phyloP scores from a whole-genome alignment of 2,888 invertebrate species.

The Phalera bucephala region DNA sequence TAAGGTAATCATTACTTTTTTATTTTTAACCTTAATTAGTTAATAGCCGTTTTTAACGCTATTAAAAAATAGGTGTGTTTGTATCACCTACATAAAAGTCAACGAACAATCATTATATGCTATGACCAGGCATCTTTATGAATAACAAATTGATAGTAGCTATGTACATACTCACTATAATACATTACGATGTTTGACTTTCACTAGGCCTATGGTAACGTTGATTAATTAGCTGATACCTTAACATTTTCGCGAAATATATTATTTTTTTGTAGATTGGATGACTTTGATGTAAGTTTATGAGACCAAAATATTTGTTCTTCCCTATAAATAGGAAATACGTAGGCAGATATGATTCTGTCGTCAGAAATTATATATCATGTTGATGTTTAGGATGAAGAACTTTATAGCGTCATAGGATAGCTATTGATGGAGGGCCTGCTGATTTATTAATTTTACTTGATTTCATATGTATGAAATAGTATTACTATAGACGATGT shows the following conservation, averaged over 20 bases:
- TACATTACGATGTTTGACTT: not conserved
- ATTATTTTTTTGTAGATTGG: not conserved
- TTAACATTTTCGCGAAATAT: not conserved
- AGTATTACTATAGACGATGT: no score
- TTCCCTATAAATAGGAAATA: no score
- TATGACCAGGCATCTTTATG: not conserved
- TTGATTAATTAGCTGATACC: not conserved
- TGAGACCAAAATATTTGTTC: constrained; percentile 4
- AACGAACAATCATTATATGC: not conserved
- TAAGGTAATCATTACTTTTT: no score
- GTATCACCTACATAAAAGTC: not conserved
- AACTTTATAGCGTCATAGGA: no score
- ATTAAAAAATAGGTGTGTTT: not conserved
- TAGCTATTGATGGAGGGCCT: no score
- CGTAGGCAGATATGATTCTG: no score
- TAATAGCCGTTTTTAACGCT: not conserved
- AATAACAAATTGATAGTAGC: not conserved
- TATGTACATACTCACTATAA: not conserved
- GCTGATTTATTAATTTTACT: no score
- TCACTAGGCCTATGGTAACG: no score
- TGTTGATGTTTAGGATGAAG: no score
- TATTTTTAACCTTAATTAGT: no score
- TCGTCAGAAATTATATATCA: no score
- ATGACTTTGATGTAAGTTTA: not conserved
- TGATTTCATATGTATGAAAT: no score